phyloP scores from a whole-genome alignment of 1,140 invertebrate genomes.

The Orussus abietinus region DNA sequence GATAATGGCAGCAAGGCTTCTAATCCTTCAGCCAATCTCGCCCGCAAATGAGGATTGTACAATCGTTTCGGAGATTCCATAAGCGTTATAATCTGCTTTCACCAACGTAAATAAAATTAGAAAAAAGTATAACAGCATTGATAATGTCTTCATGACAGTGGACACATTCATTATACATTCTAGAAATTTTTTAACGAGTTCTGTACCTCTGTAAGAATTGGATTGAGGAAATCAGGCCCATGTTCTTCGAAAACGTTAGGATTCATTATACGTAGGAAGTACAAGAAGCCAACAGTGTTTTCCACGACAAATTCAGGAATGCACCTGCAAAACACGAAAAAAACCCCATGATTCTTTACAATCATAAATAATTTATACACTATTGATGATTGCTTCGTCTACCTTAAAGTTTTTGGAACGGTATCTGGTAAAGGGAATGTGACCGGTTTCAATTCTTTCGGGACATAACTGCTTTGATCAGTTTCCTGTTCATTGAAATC shows the following conservation, averaged over 20 bases:
- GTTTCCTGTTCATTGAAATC: slow-evolving; percentile 33
- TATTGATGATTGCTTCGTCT: slow-evolving; percentile 11
- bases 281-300: slow-evolving; percentile 78
- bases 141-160: neutral
- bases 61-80: slow-evolving; percentile 77
- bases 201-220: slow-evolving; percentile 69
- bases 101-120: slow-evolving; percentile 5
- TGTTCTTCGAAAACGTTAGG: slow-evolving; percentile 61
- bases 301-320: slow-evolving; percentile 90
- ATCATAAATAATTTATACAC: slow-evolving; percentile 8
- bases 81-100: slow-evolving; percentile 41
- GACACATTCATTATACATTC: slow-evolving; percentile 1
- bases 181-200: too few species aligned
- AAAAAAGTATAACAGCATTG: neutral
- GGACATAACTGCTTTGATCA: slow-evolving; percentile 52
- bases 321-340: slow-evolving; percentile 55
- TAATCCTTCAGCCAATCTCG: slow-evolving; percentile 82
- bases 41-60: slow-evolving; percentile 90
- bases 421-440: slow-evolving; percentile 64
- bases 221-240: slow-evolving; percentile 59
- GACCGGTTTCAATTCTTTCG: slow-evolving; percentile 54
- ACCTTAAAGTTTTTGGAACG: slow-evolving; percentile 64
- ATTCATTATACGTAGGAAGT: slow-evolving; percentile 66
- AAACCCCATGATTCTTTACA: slow-evolving; percentile 8
- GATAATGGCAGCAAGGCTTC: slow-evolving; percentile 72